Conservation (phyloP, 2,888 invertebrate species). For the Drosophila quasianomalipes region DNA sequence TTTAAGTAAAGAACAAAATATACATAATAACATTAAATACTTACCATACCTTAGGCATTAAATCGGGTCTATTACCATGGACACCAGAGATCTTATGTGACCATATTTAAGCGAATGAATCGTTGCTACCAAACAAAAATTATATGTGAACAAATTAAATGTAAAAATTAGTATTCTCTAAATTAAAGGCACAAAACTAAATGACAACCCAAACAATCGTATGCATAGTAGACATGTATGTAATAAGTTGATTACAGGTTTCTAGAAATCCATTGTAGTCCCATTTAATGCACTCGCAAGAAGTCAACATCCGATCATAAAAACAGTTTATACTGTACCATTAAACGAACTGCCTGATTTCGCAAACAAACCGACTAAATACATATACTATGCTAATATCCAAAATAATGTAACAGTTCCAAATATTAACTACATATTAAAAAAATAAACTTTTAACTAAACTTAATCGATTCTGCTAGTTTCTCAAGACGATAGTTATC, state of each 20-base stretch:
- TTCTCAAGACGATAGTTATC: background rate
- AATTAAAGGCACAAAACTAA: constrained; percentile 52
- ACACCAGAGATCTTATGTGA: constrained; percentile 18
- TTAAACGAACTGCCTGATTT: constrained; percentile 45
- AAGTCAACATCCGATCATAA: background rate
- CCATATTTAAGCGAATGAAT: constrained; percentile 13
- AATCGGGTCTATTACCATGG: background rate
- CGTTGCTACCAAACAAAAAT: constrained; percentile 14
- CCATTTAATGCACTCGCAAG: background rate
- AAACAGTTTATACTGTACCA: constrained; percentile 1
- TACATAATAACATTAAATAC: constrained; percentile 22
- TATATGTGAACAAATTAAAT: constrained; percentile 18
- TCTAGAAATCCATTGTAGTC: constrained; percentile 3
- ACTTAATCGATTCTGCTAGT: constrained; percentile 2
- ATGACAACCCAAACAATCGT: constrained; percentile 35
- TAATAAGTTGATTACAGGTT: constrained; percentile 12
- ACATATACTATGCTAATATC: constrained; percentile 56
- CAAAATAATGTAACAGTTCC: constrained; percentile 75
- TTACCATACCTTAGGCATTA: constrained; percentile 26
- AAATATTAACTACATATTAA: constrained; percentile 61
- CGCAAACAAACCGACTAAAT: constrained; percentile 37
- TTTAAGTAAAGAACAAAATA: constrained; percentile 30
- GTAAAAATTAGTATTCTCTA: constrained; percentile 10
- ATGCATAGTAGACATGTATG: constrained; percentile 42
- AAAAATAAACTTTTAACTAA: constrained; percentile 69